These are phyloP conservation scores for Matsumurasca onukii DNA, from an alignment of 1,140 invertebrate species.

Conservation along the genomic window DNA sequence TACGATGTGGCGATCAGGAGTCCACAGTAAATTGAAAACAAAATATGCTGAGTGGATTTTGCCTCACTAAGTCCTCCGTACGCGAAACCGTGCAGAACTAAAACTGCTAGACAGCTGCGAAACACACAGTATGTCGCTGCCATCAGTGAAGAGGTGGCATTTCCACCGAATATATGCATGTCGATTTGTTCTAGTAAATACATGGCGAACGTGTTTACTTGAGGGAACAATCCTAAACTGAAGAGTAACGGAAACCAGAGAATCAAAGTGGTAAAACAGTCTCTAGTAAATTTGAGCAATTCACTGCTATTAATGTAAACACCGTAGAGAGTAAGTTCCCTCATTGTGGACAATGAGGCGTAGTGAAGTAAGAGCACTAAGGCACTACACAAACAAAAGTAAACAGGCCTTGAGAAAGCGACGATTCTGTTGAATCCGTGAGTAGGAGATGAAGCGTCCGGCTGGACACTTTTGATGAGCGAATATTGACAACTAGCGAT, in stretches of 20 bases:
- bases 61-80: slow-evolving; percentile 78
- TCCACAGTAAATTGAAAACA: slow-evolving; percentile 95
- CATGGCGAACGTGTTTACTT: slow-evolving; percentile 96
- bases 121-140: slow-evolving; percentile 84
- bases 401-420: slow-evolving; percentile 90
- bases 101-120: slow-evolving; percentile 76
- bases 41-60: slow-evolving; percentile 84
- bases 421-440: slow-evolving; percentile 98
- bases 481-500: slow-evolving; percentile 98
- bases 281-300: slow-evolving; percentile 65
- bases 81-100: slow-evolving; percentile 85
- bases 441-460: slow-evolving; percentile 96
- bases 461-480: slow-evolving; percentile 96
- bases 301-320: slow-evolving; percentile 68
- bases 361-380: slow-evolving; percentile 70
- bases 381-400: slow-evolving; percentile 86
- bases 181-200: slow-evolving; percentile 95
- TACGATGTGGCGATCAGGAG: slow-evolving; percentile 87
- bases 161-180: slow-evolving; percentile 97
- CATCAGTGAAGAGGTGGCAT: slow-evolving; percentile 85
- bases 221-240: slow-evolving; percentile 91
- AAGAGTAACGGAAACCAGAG: slow-evolving; percentile 92
- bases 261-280: slow-evolving; percentile 77
- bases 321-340: slow-evolving; percentile 69
- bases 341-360: slow-evolving; percentile 51